phyloP scores from a whole-genome alignment of 2,888 invertebrate genomes.

The Drosophila maculinotata region DNA sequence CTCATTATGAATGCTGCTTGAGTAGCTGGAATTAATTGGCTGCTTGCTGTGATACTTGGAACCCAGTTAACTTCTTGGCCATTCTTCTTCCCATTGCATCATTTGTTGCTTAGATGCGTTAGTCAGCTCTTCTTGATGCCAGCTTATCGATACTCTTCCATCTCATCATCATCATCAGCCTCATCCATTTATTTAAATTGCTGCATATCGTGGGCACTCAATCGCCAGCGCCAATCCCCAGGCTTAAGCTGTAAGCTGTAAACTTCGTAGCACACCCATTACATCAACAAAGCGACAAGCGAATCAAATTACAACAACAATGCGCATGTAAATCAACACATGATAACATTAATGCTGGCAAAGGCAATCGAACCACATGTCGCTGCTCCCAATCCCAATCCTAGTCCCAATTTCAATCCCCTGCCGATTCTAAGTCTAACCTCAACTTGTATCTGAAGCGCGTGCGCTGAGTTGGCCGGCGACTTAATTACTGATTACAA shows the following conservation, averaged over 20 bases:
- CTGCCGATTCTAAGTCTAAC: constrained; percentile 26
- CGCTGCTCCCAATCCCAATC: constrained; percentile 36
- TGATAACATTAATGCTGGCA: constrained; percentile 62
- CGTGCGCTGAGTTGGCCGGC: constrained; percentile 58
- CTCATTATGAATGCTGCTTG: constrained; percentile 21
- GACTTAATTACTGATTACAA: constrained; percentile 83
- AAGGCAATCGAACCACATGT: constrained; percentile 28
- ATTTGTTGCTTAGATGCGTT: constrained; percentile 7
- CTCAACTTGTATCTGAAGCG: constrained; percentile 38
- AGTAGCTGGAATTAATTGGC: constrained; percentile 30
- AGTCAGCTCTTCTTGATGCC: constrained; percentile 29
- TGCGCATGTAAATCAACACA: constrained; percentile 76
- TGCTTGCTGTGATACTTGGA: constrained; percentile 35
- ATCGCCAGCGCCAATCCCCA: constrained; percentile 40
- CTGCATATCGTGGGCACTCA: constrained; percentile 45
- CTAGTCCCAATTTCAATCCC: constrained; percentile 12
- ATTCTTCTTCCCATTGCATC: background rate
- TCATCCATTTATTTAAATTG: constrained; percentile 56
- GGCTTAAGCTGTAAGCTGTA: constrained; percentile 31
- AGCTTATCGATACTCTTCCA: constrained; percentile 36
- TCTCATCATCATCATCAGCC: constrained; percentile 38
- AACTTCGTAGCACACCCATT: constrained; percentile 38
- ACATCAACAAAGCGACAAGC: constrained; percentile 38
- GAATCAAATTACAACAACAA: constrained; percentile 63
- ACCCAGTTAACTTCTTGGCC: constrained; percentile 1